Evolutionary conservation across 2,888 invertebrate genomes (phyloP), one percentile per base, ranked within the genome.

Genomic region (Mesochorus sp.): DNA sequence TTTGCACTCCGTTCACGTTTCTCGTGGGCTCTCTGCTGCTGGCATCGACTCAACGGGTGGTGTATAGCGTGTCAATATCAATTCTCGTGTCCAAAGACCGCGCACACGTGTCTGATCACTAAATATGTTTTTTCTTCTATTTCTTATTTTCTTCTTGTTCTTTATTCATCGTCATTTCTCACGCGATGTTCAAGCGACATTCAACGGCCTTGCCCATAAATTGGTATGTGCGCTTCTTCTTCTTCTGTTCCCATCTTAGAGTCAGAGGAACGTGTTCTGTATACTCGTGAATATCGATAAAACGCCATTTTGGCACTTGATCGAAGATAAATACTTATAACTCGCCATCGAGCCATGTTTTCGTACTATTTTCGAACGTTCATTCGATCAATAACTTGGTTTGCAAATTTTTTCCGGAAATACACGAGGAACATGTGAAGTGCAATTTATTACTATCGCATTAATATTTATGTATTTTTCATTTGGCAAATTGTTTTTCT

Each of bases 121-220:
- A 75, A 68, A 62, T 61, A 31, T 62, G 42, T 67, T 67, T 74
- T 37, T 66, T 39, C 66, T 34, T 42, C 21, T 31, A 19, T 44
- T 34, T 31, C 34, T 44, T 47, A 19, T 31, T 21, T 55, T 42
- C 55, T 49, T 37, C 37, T 59, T 34, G 24, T 70, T 59, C 34
- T 59, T 59, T 57, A 64, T 68, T 59, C 47, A 70, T 70, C 49
- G 59, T 70, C 49, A 70, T 49, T 70, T 70, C 59, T 70, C 70
- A 70, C 70, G 70, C 70, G 49, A 70, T 70, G 59, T 59, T 59
- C 24, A 57, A 39, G 59, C 57, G 70, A 59, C 59, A 70, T 68
- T 49, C 49, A 37, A 59, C 39, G 59, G 49, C 70, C 70, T 70
- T 70, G 70, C 49, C 17, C 49, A 6, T 34, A 34, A 57, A 68